Conservation (phyloP, 1,140 invertebrate genomes). For the Bradynema listronoti region DNA sequence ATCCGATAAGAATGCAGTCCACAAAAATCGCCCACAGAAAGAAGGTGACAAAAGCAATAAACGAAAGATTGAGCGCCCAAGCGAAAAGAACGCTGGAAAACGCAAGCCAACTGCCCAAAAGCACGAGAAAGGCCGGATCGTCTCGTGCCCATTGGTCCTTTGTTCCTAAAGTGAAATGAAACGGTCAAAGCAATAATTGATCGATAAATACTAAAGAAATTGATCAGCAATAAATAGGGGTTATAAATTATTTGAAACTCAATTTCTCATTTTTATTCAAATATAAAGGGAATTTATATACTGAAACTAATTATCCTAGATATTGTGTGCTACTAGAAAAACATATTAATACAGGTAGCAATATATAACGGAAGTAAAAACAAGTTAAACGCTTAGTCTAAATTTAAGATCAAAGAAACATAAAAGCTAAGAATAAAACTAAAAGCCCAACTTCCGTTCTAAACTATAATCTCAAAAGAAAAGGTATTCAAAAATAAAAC, state of each 20-base stretch:
- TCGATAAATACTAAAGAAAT: too few relatives aligned
- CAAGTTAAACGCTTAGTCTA: too few relatives aligned
- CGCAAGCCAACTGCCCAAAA: conserved; percentile 77
- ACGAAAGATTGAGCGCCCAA: conserved; percentile 70
- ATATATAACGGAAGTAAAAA: neutral
- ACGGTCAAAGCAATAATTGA: too few relatives aligned
- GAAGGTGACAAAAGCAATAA: conserved; percentile 75
- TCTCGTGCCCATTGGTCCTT: conserved; percentile 97
- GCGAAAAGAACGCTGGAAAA: conserved; percentile 84
- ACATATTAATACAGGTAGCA: neutral
- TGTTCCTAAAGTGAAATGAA: conserved; percentile 68
- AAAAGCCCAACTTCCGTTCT: too few relatives aligned
- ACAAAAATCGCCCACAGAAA: conserved; percentile 85
- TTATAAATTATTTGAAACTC: too few relatives aligned
- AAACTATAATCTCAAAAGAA: too few relatives aligned
- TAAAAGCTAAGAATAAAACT: neutral
- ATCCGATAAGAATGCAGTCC: conserved; percentile 81
- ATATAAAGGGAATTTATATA: too few relatives aligned
- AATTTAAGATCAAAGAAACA: neutral
- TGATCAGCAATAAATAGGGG: too few relatives aligned
- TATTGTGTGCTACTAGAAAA: too few relatives aligned
- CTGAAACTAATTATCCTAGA: too few relatives aligned
- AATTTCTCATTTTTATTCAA: too few relatives aligned
- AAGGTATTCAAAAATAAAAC: too few relatives aligned
- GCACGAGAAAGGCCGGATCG: conserved; percentile 93